Percentiles rank a stretch among this genome's conserved stretches.
phyloP scores from a whole-genome alignment of 2,113 vertebrate species.

The Bos javanicus region DNA sequence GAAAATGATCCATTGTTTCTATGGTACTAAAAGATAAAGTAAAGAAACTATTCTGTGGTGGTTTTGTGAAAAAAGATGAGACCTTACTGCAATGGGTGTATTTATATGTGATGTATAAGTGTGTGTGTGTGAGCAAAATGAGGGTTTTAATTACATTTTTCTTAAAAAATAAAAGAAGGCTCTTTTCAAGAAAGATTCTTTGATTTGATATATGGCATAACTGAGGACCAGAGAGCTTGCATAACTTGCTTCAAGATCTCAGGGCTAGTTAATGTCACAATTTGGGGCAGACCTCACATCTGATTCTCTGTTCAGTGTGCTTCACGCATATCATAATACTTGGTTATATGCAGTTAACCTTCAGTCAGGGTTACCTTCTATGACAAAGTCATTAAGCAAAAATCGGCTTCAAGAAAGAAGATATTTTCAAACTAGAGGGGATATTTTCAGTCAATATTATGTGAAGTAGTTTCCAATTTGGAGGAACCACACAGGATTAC shows the following conservation, averaged over 20 bases:
- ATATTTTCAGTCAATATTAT: constrained; percentile 6
- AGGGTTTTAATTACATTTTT: neutral
- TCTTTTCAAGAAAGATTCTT: neutral
- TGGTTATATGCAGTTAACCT: neutral
- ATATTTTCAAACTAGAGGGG: neutral
- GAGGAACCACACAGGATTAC: neutral
- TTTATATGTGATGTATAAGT: neutral
- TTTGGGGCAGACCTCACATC: neutral
- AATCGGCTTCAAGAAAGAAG: neutral
- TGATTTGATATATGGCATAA: neutral
- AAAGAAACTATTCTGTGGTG: neutral
- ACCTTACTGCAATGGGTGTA: neutral
- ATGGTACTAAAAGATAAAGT: neutral
- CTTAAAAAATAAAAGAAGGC: neutral
- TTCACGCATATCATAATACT: neutral
- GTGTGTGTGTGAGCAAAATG: neutral
- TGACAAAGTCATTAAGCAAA: neutral
- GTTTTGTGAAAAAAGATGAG: neutral
- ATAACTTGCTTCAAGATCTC: neutral
- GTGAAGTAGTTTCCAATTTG: neutral
- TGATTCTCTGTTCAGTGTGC: neutral
- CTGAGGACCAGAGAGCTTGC: neutral
- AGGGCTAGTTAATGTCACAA: neutral
- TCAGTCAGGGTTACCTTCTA: neutral
- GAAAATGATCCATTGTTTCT: neutral